Percentiles rank a stretch among this genome's conserved stretches.
These are phyloP conservation scores for Polymixis flavicincta DNA, from an alignment of 2,888 invertebrate genomes.

Conservation along the genomic window DNA sequence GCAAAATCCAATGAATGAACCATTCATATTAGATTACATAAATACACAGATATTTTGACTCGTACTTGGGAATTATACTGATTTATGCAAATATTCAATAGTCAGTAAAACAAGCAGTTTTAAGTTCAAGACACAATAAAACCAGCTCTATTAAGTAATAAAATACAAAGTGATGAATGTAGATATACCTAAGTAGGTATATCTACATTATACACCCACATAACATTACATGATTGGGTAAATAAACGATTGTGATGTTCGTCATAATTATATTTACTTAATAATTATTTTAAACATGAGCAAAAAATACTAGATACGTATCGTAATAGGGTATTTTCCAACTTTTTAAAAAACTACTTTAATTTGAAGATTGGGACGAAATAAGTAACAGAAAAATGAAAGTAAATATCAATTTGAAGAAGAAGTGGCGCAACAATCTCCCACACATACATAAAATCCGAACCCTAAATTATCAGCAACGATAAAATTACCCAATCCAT, in stretches of 20 bases:
- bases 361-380: too few relatives aligned
- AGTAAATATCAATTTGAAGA: too few relatives aligned
- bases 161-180: neutral
- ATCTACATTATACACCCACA: neutral
- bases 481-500: neutral
- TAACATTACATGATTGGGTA: conserved; percentile 7
- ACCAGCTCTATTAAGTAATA: neutral
- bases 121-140: neutral
- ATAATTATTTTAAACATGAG: neutral
- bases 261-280: conserved; percentile 3
- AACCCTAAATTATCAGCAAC: neutral
- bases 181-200: neutral
- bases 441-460: too few relatives aligned
- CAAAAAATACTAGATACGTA: too few relatives aligned
- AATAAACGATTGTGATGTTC: neutral
- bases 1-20: neutral
- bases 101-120: neutral
- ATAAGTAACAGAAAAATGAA: too few relatives aligned
- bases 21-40: neutral
- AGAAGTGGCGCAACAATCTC: too few relatives aligned
- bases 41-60: neutral
- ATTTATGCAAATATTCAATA: neutral
- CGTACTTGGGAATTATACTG: neutral
- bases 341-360: too few relatives aligned
- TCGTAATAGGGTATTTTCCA: too few relatives aligned